Evolutionary conservation across 2,888 invertebrate species (phyloP).

Genomic region (Griposia aprilina): DNA sequence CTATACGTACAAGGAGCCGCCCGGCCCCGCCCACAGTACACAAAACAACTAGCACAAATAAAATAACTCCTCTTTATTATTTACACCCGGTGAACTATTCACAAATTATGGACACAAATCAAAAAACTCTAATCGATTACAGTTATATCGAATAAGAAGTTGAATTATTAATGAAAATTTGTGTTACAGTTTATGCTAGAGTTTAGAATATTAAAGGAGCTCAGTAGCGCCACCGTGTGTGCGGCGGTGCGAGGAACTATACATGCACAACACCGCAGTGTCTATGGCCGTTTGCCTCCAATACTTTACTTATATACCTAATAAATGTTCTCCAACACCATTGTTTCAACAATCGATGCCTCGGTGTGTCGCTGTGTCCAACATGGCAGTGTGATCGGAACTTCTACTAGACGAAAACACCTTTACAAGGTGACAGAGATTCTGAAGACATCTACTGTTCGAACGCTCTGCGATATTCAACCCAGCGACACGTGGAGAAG

Average conservation of each 20-base stretch:
- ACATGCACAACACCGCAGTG: constrained; percentile 89
- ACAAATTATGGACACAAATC: constrained; percentile 84
- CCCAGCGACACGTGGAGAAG: constrained; percentile 84
- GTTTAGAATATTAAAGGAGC: constrained; percentile 89
- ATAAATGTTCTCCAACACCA: constrained; percentile 87
- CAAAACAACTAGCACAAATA: constrained; percentile 88
- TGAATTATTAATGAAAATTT: constrained; percentile 84
- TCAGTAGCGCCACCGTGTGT: constrained; percentile 86
- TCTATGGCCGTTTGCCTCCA: constrained; percentile 88
- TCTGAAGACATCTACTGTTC: constrained; percentile 74
- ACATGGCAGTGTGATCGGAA: constrained; percentile 72
- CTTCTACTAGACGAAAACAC: constrained; percentile 72
- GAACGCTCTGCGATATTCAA: constrained; percentile 76
- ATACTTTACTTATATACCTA: constrained; percentile 88
- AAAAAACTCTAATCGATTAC: constrained; percentile 83
- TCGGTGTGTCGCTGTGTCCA: constrained; percentile 76
- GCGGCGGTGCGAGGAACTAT: constrained; percentile 90
- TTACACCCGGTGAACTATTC: constrained; percentile 81
- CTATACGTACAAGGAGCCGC: constrained; percentile 78
- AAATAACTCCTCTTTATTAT: constrained; percentile 84
- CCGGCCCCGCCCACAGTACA: constrained; percentile 76
- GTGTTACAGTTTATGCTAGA: constrained; percentile 88
- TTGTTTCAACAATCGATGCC: constrained; percentile 85
- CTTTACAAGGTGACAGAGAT: constrained; percentile 79
- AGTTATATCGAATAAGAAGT: constrained; percentile 83